phyloP scores from a whole-genome alignment of 2,797 vertebrate genomes.

The Megaceryle alcyon region DNA sequence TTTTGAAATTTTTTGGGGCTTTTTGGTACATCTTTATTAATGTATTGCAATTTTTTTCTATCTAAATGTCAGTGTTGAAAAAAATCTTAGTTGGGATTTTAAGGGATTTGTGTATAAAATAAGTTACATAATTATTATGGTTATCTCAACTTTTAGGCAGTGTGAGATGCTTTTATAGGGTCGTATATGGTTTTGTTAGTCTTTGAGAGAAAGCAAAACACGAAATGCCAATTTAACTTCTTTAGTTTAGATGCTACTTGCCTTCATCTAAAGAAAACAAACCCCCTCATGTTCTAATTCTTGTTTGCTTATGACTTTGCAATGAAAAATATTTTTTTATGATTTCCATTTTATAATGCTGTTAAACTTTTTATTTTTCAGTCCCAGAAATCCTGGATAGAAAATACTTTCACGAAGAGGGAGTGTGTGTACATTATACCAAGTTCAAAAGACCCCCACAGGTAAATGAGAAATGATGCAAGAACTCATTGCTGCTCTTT shows the following conservation, averaged over 20 bases:
- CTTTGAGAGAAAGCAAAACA: background rate
- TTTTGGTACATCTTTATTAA: background rate
- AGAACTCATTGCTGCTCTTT: background rate
- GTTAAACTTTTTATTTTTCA: conserved; percentile 72
- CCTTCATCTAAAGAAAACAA: background rate
- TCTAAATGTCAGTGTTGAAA: background rate
- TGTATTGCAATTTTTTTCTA: background rate
- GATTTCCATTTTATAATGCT: background rate
- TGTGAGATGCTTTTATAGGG: background rate
- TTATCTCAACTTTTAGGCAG: background rate
- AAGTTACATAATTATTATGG: background rate
- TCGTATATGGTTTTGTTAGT: background rate
- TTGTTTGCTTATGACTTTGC: background rate
- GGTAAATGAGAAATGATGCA: conserved; percentile 79
- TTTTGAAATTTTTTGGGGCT: background rate
- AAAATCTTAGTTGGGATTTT: background rate
- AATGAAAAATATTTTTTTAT: background rate
- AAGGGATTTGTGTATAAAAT: background rate
- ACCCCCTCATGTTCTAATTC: background rate
- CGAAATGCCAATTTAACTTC: background rate
- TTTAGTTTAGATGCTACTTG: background rate
- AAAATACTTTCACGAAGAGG: conserved; percentile 99
- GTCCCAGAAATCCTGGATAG: conserved; percentile 99
- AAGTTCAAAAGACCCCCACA: conserved; percentile 99
- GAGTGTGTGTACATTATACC: conserved; percentile 99